These are phyloP conservation scores for Exocentrus adspersus DNA, from an alignment of 2,888 invertebrate species.

Conservation along the genomic window DNA sequence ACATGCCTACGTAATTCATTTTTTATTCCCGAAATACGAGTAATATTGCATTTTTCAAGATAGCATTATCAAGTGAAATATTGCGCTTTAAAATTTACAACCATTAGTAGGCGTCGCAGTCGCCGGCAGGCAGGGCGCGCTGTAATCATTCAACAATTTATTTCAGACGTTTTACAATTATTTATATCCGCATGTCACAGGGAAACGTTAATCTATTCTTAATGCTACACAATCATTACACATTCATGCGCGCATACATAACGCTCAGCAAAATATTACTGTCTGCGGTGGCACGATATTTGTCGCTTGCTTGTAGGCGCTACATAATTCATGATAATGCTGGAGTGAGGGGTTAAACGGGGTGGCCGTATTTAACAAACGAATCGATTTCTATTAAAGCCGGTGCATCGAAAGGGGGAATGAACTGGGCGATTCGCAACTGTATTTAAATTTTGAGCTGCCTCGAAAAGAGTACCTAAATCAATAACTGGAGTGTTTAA, in stretches of 20 bases:
- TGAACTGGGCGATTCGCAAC: neutral
- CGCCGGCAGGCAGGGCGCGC: neutral
- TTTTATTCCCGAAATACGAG: neutral
- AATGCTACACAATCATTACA: constrained; percentile 34
- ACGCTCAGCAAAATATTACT: constrained; percentile 32
- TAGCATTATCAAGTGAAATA: neutral
- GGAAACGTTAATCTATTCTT: constrained; percentile 42
- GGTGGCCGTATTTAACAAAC: neutral
- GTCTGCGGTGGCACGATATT: constrained; percentile 37
- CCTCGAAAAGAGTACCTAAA: no score
- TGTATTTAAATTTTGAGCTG: no score
- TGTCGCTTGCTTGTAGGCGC: constrained; percentile 29
- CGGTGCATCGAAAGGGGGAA: no score
- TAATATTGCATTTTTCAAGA: neutral
- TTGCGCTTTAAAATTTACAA: neutral
- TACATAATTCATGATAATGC: constrained; percentile 6
- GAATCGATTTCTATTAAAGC: constrained; percentile 5
- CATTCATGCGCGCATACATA: constrained; percentile 38
- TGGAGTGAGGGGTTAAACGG: neutral
- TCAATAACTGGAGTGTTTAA: no score
- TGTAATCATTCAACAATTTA: constrained; percentile 30
- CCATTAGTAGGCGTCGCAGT: constrained; percentile 6
- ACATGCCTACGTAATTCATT: no score
- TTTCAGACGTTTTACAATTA: constrained; percentile 30
- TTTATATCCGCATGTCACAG: constrained; percentile 28